These are phyloP conservation scores for Calameuta pallipes DNA, from an alignment of 2,888 invertebrate species.

Conservation along the genomic window DNA sequence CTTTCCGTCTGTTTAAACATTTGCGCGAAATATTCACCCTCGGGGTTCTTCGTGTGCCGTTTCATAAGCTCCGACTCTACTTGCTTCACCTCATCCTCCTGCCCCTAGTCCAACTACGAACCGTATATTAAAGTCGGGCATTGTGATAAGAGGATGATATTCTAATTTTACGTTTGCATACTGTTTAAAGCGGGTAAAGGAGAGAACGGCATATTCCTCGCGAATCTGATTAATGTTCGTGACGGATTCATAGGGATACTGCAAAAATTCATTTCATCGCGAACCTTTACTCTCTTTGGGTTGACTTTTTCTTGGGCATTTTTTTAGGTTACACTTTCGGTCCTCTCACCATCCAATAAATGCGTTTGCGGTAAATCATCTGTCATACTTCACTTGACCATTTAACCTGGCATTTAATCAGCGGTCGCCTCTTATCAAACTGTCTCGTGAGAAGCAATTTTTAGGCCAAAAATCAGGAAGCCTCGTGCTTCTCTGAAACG, in stretches of 20 bases:
- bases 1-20: slow-evolving; percentile 1
- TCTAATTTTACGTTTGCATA: slow-evolving; percentile 14
- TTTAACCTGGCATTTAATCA: no score
- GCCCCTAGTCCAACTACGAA: background rate
- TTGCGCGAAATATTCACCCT: slow-evolving; percentile 7
- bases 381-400: background rate
- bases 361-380: background rate
- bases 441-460: no score
- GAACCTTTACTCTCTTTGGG: background rate
- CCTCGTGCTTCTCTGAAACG: no score
- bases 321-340: background rate
- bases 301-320: background rate
- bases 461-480: no score
- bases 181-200: slow-evolving; percentile 13
- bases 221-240: slow-evolving; percentile 2
- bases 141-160: slow-evolving; percentile 21
- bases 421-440: no score
- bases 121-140: slow-evolving; percentile 14
- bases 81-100: slow-evolving; percentile 2
- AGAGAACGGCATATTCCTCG: background rate
- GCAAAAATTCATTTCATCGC: background rate
- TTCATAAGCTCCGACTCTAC: slow-evolving; percentile 6
- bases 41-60: background rate
- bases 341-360: background rate
- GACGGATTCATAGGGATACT: background rate